phyloP scores from a whole-genome alignment of 2,888 invertebrate species.

The Melikaiella ostensackeni region DNA sequence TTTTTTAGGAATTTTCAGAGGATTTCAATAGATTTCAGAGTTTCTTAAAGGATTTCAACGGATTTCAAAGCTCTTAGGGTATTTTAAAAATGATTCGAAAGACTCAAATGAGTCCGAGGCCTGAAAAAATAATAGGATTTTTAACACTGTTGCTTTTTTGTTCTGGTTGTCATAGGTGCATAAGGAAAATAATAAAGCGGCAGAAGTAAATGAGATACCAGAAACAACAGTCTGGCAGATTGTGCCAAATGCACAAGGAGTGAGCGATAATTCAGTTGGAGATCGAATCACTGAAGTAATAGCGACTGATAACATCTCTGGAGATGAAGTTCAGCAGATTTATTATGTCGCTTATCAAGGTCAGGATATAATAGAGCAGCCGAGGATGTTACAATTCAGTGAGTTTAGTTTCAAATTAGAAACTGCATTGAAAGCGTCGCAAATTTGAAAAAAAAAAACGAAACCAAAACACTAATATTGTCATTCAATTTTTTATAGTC shows the following conservation, averaged over 20 bases:
- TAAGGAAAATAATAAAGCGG: slow-evolving; percentile 66
- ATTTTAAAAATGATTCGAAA: no score
- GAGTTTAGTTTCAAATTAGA: slow-evolving; percentile 39
- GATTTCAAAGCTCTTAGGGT: no score
- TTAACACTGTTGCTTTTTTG: neutral
- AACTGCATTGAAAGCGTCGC: no score
- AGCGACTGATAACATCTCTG: slow-evolving; percentile 65
- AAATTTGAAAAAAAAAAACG: no score
- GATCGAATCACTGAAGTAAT: slow-evolving; percentile 71
- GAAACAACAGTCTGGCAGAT: slow-evolving; percentile 72
- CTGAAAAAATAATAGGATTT: neutral
- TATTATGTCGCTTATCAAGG: slow-evolving; percentile 79
- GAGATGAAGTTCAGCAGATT: slow-evolving; percentile 76
- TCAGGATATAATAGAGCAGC: slow-evolving; percentile 75
- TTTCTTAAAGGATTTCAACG: no score
- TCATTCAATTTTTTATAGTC: slow-evolving; percentile 54
- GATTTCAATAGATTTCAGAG: no score
- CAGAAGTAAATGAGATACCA: slow-evolving; percentile 57
- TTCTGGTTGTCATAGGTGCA: slow-evolving; percentile 65
- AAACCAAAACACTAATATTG: neutral
- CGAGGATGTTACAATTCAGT: slow-evolving; percentile 74
- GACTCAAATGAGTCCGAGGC: no score
- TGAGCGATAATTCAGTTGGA: slow-evolving; percentile 60
- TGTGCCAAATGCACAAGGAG: slow-evolving; percentile 65
- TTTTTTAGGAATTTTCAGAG: no score